Evolutionary conservation across 2,113 vertebrate species (phyloP), one percentile per base, ranked within the genome.

Genomic region (Tretioscincus oriximinensis): DNA sequence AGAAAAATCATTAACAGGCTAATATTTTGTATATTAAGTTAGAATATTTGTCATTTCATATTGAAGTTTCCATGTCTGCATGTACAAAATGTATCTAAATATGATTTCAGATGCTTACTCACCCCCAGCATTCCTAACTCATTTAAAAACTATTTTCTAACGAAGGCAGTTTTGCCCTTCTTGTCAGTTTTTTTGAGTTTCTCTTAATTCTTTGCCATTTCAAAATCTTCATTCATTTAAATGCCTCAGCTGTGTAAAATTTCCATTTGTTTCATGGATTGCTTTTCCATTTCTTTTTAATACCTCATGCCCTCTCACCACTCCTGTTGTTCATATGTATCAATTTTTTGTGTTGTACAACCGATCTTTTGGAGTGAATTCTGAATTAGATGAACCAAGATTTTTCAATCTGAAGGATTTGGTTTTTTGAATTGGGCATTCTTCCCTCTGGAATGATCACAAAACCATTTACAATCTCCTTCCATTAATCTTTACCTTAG

Each of bases 351-450:
- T 69, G 49, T 11, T 49, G 45, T 28, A 54, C 28, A 73, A 8
- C 41, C 10, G 64, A 41, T 73, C 4, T 73, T 73, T 64, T 61
- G 69, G 21, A 49, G 31, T 73, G 70, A 64, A 65, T 10, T 49
- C 14, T 64, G 47, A 41, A 64, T 47, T 73, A 65, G 45, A 73
- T 64, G 18, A 51, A 21, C 66, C 47, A 29, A 69, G 9, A 69
- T 41, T 73, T 73, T 73, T 45, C 60, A 80, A n/a, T 24, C 60
- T 64, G 78, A 47, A 80, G 28, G 28, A n/a, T 73, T 72, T 80
- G 68, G 18, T 41, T 63, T n/a, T 41, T 29, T 64, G 58, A 72
- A 80, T 3, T 79, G 24, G 45, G 28, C 26, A 71, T 22, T 41
- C n/a, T 49, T 47, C 5, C 18, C 54, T 69, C 9, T 78, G 31